Conservation (phyloP, 2,888 invertebrate species). For the Napeogenes inachia region DNA sequence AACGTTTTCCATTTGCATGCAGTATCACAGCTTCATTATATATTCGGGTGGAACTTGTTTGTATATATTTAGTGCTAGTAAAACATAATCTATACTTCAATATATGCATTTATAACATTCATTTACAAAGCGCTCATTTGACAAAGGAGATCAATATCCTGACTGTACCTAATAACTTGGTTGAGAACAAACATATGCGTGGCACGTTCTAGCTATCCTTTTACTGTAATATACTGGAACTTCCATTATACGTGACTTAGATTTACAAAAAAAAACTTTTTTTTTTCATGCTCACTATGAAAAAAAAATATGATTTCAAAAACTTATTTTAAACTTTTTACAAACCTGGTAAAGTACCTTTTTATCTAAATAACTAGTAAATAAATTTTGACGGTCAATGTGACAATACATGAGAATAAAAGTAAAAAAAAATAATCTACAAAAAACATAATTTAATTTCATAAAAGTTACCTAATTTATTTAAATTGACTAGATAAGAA, state of each 20-base stretch:
- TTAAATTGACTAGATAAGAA: too few species aligned
- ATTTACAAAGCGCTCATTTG: not conserved
- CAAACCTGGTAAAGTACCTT: too few species aligned
- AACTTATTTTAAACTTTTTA: not conserved
- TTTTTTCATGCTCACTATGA: not conserved
- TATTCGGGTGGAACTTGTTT: not conserved
- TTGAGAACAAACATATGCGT: conserved; percentile 7
- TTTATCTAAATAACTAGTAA: too few species aligned
- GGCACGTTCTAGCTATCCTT: conserved; percentile 13
- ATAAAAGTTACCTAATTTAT: too few species aligned
- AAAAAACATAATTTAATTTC: too few species aligned
- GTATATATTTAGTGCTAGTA: too few species aligned
- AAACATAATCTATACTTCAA: too few species aligned
- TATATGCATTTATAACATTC: not conserved
- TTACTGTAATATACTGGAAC: conserved; percentile 12
- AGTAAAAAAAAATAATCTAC: too few species aligned
- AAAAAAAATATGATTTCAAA: not conserved
- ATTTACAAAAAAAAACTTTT: not conserved
- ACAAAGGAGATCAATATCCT: conserved; percentile 2
- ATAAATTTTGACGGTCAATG: too few species aligned
- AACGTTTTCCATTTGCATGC: not conserved
- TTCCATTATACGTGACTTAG: conserved; percentile 12
- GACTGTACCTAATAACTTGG: too few species aligned
- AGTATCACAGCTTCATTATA: not conserved
- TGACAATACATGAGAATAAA: too few species aligned